A percentile compares a stretch with the other conserved stretches of the same genome.
Conservation (phyloP, 2,888 invertebrate genomes). For the Pseudococcus viburni region DNA sequence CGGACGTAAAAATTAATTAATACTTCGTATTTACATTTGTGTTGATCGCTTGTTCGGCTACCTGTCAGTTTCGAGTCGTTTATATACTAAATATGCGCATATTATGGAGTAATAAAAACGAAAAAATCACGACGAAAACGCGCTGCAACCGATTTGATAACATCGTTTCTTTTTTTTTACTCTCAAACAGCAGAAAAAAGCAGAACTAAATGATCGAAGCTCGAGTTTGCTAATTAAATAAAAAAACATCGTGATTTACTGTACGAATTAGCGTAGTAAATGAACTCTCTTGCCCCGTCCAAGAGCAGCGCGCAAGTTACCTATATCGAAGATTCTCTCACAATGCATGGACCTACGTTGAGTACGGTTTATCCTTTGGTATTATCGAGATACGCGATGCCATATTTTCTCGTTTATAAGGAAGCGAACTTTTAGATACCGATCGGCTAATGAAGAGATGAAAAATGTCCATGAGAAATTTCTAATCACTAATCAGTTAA, state of each 20-base stretch:
- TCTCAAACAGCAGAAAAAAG: neutral
- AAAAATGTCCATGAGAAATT: slow-evolving; percentile 31
- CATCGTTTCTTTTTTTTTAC: neutral
- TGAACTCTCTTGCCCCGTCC: neutral
- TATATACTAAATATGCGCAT: slow-evolving; percentile 38
- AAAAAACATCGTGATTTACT: slow-evolving; percentile 39
- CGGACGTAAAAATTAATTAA: slow-evolving; percentile 21
- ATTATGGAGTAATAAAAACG: slow-evolving; percentile 46
- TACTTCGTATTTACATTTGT: neutral
- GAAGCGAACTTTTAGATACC: neutral
- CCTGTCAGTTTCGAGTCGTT: slow-evolving; percentile 30
- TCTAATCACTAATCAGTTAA: slow-evolving; percentile 19
- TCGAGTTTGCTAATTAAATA: slow-evolving; percentile 46
- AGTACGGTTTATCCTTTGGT: neutral
- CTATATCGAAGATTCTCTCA: slow-evolving; percentile 14
- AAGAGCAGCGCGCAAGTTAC: neutral
- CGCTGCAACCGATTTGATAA: slow-evolving; percentile 35
- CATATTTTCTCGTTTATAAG: slow-evolving; percentile 21
- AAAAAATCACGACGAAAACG: slow-evolving; percentile 20
- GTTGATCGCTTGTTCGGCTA: slow-evolving; percentile 36
- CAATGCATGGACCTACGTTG: neutral
- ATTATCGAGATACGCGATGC: neutral
- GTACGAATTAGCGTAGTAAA: slow-evolving; percentile 36
- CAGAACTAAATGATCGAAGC: neutral
- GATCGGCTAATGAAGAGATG: neutral